These are phyloP conservation scores for Microtus richardsoni DNA, from an alignment of 2,113 vertebrate species.

Conservation along the genomic window DNA sequence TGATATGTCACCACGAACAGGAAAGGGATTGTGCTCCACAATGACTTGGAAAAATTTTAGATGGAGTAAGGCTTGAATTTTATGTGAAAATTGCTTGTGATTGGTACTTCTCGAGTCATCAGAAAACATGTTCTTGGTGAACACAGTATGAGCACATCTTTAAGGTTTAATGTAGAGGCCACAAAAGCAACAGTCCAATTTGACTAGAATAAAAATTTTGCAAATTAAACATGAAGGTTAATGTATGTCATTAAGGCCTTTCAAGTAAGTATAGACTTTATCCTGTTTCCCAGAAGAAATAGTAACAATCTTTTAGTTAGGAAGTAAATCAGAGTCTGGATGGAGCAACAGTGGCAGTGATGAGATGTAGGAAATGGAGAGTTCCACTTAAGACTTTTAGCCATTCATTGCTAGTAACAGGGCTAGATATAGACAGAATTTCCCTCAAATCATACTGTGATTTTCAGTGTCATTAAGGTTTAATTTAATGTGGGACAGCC, in stretches of 20 bases:
- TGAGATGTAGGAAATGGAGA: background rate
- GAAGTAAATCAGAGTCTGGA: background rate
- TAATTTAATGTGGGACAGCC: background rate
- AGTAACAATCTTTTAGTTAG: background rate
- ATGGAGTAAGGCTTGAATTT: background rate
- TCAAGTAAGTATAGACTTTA: background rate
- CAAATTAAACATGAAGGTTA: background rate
- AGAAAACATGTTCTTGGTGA: background rate
- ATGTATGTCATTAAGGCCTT: background rate
- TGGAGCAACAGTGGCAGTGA: background rate
- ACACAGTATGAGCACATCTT: background rate
- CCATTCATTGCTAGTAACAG: background rate
- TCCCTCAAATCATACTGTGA: background rate
- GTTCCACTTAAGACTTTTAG: background rate
- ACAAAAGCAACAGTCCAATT: background rate
- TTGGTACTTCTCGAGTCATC: background rate
- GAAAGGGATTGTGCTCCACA: background rate
- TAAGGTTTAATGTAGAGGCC: background rate
- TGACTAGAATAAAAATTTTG: constrained; percentile 22
- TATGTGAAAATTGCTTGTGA: background rate
- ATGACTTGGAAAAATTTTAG: background rate
- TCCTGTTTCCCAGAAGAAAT: background rate
- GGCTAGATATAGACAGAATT: background rate
- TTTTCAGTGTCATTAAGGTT: background rate
- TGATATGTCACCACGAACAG: background rate